Conservation (phyloP, 2,113 vertebrate species). For the Calyptomena viridis region DNA sequence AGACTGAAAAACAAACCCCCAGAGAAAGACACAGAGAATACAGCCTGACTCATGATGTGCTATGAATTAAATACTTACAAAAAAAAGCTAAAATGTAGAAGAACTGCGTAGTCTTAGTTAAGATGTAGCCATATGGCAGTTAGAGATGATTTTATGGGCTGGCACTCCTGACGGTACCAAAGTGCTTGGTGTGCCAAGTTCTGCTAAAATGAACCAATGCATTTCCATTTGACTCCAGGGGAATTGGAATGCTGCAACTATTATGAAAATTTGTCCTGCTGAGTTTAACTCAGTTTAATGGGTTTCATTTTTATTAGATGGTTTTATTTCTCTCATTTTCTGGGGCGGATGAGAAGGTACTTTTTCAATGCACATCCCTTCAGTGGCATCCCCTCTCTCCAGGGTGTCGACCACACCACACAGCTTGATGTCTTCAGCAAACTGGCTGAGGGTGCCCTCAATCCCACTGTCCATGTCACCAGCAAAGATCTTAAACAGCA, state of each 20-base stretch:
- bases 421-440: background rate
- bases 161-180: background rate
- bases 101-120: background rate
- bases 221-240: slow-evolving; percentile 4
- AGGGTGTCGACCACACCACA: background rate
- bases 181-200: background rate
- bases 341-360: background rate
- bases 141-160: background rate
- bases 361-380: background rate
- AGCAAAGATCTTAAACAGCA: background rate
- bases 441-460: background rate
- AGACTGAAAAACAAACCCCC: background rate
- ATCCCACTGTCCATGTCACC: background rate
- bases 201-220: background rate
- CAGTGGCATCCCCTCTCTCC: background rate
- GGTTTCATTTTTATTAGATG: background rate
- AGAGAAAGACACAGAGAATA: background rate
- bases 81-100: background rate
- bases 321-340: background rate
- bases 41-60: background rate
- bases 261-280: background rate
- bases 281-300: background rate
- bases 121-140: slow-evolving; percentile 29
- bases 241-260: background rate
- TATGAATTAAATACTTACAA: background rate